Conservation (phyloP, 2,888 invertebrate genomes). For the Cosmopolites sordidus region DNA sequence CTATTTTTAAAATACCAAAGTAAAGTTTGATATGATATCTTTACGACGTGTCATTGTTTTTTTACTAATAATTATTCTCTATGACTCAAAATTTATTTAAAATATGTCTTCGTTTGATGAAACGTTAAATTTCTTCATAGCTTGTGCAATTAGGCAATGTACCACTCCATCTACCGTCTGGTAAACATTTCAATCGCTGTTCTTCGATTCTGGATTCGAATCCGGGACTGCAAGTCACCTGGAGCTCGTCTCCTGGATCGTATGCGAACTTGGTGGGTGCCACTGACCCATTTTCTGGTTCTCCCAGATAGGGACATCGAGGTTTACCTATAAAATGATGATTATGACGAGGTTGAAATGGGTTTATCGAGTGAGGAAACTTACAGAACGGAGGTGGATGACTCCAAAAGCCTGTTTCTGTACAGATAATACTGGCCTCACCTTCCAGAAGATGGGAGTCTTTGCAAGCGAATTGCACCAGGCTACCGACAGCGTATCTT, state of each 20-base stretch:
- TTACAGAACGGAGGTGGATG: conserved; percentile 80
- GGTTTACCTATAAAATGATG: conserved; percentile 57
- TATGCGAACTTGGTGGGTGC: conserved; percentile 70
- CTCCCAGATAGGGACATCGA: conserved; percentile 67
- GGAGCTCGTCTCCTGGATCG: conserved; percentile 67
- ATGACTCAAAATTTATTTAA: too few relatives aligned
- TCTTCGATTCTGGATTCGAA: conserved; percentile 51
- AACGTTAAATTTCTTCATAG: conserved; percentile 49
- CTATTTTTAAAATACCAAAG: too few relatives aligned
- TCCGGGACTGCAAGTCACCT: conserved; percentile 65
- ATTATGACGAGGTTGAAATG: too few relatives aligned
- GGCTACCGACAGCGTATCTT: conserved; percentile 72
- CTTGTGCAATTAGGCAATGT: conserved; percentile 64
- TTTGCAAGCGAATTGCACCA: conserved; percentile 73
- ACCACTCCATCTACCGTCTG: conserved; percentile 66
- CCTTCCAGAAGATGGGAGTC: conserved; percentile 67
- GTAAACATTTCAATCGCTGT: conserved; percentile 57
- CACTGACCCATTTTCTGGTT: conserved; percentile 66
- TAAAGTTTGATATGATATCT: too few relatives aligned
- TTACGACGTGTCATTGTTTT: too few relatives aligned
- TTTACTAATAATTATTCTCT: too few relatives aligned
- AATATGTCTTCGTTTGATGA: too few relatives aligned
- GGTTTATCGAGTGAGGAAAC: conserved; percentile 35
- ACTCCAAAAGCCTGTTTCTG: conserved; percentile 84
- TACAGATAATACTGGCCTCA: conserved; percentile 79